Conservation (phyloP, 1,140 invertebrate species). For the Radopholus similis region DNA sequence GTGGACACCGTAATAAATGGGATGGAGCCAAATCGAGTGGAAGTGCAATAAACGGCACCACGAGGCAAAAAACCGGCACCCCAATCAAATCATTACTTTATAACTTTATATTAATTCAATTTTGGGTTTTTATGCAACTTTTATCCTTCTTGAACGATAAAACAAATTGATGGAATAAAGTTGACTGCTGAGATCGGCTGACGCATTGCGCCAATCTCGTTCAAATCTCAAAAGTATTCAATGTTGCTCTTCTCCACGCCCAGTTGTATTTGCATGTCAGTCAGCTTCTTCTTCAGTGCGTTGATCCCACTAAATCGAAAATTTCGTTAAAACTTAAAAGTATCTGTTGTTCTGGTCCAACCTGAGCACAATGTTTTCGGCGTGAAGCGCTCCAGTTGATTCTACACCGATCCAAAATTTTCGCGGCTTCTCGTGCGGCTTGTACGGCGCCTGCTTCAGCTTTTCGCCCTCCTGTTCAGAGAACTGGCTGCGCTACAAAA, state of each 20-base stretch:
- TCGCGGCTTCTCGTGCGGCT: constrained; percentile 87
- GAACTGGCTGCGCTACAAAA: constrained; percentile 74
- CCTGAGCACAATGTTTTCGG: constrained; percentile 94
- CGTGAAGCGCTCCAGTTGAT: constrained; percentile 83
- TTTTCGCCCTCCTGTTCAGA: constrained; percentile 71
- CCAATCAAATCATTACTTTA: too few relatives aligned
- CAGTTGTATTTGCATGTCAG: constrained; percentile 39
- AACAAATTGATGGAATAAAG: too few relatives aligned
- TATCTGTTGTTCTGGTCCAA: neutral
- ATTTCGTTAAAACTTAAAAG: neutral
- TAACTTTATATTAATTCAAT: neutral
- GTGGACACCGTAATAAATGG: too few relatives aligned
- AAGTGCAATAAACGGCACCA: too few relatives aligned
- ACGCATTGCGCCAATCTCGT: too few relatives aligned
- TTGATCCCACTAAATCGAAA: constrained; percentile 21
- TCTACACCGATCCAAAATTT: constrained; percentile 97
- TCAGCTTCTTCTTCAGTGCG: constrained; percentile 36
- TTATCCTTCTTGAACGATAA: too few relatives aligned
- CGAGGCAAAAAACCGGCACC: too few relatives aligned
- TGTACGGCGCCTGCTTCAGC: constrained; percentile 78
- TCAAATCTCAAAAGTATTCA: constrained; percentile 13
- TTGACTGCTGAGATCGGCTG: too few relatives aligned
- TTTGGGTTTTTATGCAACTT: neutral
- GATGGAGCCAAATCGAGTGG: too few relatives aligned
- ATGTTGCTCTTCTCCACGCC: constrained; percentile 18